Evolutionary conservation across 1,140 invertebrate genomes (phyloP).

Genomic region (Laupala kohalensis): DNA sequence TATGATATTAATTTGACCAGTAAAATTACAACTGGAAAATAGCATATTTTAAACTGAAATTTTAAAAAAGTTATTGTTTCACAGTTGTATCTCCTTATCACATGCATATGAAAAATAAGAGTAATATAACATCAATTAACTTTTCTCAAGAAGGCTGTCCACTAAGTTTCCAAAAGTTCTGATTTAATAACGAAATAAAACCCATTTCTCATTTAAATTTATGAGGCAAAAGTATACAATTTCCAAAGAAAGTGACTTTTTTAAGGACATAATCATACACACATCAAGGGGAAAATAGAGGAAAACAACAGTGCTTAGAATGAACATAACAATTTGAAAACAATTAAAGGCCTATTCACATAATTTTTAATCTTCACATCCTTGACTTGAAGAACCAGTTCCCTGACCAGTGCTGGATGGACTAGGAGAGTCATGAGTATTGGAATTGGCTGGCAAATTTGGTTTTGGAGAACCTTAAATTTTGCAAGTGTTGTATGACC

Average conservation of each 20-base stretch:
- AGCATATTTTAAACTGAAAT: no score
- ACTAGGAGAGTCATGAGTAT: background rate
- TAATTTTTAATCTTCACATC: background rate
- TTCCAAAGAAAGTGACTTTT: no score
- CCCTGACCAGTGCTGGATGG: background rate
- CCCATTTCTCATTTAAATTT: no score
- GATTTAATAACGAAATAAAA: no score
- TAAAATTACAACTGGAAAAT: background rate
- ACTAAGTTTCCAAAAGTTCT: no score
- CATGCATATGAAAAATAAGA: no score
- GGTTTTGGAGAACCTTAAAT: slow-evolving; percentile 24
- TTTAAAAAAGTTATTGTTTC: no score
- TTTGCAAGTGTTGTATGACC: slow-evolving; percentile 75
- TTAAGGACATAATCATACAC: background rate
- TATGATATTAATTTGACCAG: background rate
- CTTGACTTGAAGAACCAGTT: background rate
- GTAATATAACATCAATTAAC: no score
- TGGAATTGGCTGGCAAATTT: background rate
- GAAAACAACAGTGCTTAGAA: background rate
- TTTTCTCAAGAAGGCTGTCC: no score
- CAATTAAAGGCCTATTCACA: background rate
- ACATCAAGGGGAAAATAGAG: no score
- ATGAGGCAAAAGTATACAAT: no score
- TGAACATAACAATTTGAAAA: background rate
- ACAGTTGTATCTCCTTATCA: background rate